Evolutionary conservation across 1,140 invertebrate species (phyloP), one percentile per base, ranked within the genome.

Genomic region (Lethocerus indicus): DNA sequence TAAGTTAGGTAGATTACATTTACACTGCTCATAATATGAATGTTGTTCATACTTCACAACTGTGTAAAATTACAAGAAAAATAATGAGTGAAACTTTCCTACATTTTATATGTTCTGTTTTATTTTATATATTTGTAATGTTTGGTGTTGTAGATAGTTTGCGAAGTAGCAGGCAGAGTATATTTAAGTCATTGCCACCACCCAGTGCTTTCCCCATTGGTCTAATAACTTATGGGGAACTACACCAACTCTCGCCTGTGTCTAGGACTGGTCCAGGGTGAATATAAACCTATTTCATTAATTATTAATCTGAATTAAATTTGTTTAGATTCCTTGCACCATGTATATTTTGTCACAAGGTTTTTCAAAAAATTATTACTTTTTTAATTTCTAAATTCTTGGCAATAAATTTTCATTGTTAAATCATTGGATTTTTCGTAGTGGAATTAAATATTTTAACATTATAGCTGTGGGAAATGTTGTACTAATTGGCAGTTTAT

Each of bases 161-260:
- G 18, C 16, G 47, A 13, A 36, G 50, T 40, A 51, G 50, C 21
- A n/a, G 32, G 5, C 40, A 51, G 20, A 51, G 50, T 27, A 42
- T 51, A 18, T 43, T 51, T 26, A 51, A 46, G 20, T 29, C 50
- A 13, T 29, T 51, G 1, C 32, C 25, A 16, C 43, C 29, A 20
- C 23, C 50, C 13, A 25, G 27, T 28, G 28, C 35, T 4, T 40
- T 44, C 3, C 50, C 50, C 6, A n/a, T 44, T 16, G 50, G 50
- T 13, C 32, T 51, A 14, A 51, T 46, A n/a, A 51, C 50, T 13
- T 51, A 51, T 27, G 50, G 29, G 14, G 50, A 51, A 35, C 26
- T 51, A 16, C 25, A 28, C 9, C 42, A 44, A n/a, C 5, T 44
- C 4, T 44, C 42, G 3, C 47, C 47, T 48, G 32, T 39, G 3